Conservation (phyloP, 2,888 invertebrate genomes). For the Ypsolopha sequella region DNA sequence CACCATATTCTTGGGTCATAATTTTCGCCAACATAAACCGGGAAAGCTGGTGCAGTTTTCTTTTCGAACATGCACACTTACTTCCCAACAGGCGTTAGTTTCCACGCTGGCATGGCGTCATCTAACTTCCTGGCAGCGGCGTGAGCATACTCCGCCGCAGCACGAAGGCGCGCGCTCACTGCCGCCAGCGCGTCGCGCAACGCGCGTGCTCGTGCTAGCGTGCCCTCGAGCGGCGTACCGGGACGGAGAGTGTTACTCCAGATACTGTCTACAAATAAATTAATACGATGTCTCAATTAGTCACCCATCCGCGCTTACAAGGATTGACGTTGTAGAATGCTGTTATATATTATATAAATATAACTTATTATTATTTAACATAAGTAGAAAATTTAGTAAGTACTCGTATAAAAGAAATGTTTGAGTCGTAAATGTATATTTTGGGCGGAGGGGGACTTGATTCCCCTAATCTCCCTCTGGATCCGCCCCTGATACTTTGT, state of each 20-base stretch:
- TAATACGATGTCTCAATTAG: no score
- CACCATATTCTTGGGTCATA: no score
- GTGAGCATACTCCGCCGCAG: conserved; percentile 50
- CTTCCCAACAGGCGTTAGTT: conserved; percentile 53
- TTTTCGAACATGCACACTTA: conserved; percentile 17
- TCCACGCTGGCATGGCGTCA: conserved; percentile 56
- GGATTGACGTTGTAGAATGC: not conserved
- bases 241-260: conserved; percentile 36
- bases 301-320: not conserved
- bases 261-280: conserved; percentile 29
- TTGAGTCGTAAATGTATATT: not conserved
- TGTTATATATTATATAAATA: not conserved
- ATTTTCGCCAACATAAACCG: no score
- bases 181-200: conserved; percentile 49
- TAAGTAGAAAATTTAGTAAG: not conserved
- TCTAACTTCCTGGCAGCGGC: conserved; percentile 40
- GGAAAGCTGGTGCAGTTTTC: no score
- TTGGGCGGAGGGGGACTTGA: no score
- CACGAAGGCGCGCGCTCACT: conserved; percentile 43
- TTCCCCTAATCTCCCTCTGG: no score
- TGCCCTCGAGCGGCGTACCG: conserved; percentile 33
- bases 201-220: conserved; percentile 32
- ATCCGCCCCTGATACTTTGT: no score
- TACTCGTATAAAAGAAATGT: not conserved
- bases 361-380: not conserved